Evolutionary conservation across 1,140 invertebrate species (phyloP), one percentile per base, ranked within the genome.

Genomic region (Ephestia elutella): DNA sequence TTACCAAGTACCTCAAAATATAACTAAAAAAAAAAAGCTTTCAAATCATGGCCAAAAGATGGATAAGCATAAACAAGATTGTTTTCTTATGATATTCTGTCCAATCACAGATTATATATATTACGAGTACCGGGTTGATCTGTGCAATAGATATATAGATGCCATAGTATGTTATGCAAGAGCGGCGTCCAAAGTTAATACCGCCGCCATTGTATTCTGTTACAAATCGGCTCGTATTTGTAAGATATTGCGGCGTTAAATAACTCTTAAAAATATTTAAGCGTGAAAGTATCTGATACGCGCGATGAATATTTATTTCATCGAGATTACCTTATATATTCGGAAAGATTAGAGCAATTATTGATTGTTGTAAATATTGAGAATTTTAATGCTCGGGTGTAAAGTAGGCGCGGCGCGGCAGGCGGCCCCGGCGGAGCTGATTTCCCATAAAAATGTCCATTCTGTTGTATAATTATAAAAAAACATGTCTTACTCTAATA

Each of bases 81-180:
- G 66, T 56, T 65, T 70, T 78, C 75, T 78, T 78, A 78, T 78
- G 73, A 78, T 62, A 68, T 73, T 78, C 75, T 78, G 75, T 78
- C 75, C 75, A 48, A 44, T 62, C 48, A 62, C 61, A n/a, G n/a
- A n/a, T n/a, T 59, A 57, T 64, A 61, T 57, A 56, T 54, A 18
- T 60, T 62, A 60, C 32, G 38, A 44, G 32, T 59, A 59, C n/a
- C 51, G 56, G 56, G 51, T 54, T 15, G 35, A 28, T 44, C 44
- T 35, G 28, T 13, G 15, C 25, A 19, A 35, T 38, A 50, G 57
- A 51, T 32, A 28, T 28, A 28, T 32, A 35, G 54, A 44, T 35
- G 54, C 54, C 54, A 55, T 55, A 55, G 28, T 55, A 55, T 30
- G 51, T 54, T 54, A 15, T 54, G 30, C 1, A 28, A 32, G 4